Evolutionary conservation across 2,113 vertebrate genomes (phyloP), one percentile per base, ranked within the genome.

Genomic region (Lipophrys pholis): DNA sequence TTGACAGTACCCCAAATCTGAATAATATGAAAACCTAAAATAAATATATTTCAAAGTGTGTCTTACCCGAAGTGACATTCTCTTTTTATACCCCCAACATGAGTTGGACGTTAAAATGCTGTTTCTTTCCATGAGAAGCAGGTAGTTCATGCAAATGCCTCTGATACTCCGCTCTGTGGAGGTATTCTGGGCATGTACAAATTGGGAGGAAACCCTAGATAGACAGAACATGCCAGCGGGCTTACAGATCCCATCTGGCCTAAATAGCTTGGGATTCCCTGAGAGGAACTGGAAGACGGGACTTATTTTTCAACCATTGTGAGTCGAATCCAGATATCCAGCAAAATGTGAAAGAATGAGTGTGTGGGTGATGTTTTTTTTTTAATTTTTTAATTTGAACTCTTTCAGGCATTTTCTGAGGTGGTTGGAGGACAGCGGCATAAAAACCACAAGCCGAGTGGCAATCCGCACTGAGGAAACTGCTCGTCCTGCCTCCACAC

Each of bases 231-330:
- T 70, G 60, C 56, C 39, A 56, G 43, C 61, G 30, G 67, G 56
- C 69, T 78, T 81, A 80, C 21, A 48, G 42, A 58, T 76, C 57
- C 52, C 78, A 68, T 72, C 57, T 86, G 82, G 68, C 52, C 45
- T 42, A 60, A 64, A 50, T 53, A 76, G 52, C 16, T 73, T 9
- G 7, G 73, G 73, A 73, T 82, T 76, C 57, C 73, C 60, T 60
- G 61, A 9, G 53, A 81, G 58, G 53, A 65, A 62, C 53, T 49
- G 40, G 30, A 76, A 66, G 39, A 69, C 53, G 42, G 54, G 64
- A 50, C 78, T 78, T 66, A 63, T 38, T 53, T 48, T 66, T 48
- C 50, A 66, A 56, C 38, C 6, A 45, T 43, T 63, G 40, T 48
- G 64, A 52, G 35, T 17, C n/a, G 35, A 49, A 62, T 9, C 9